Conservation (phyloP, 23 tunicate genomes). For the Ciona savignyi region DNA sequence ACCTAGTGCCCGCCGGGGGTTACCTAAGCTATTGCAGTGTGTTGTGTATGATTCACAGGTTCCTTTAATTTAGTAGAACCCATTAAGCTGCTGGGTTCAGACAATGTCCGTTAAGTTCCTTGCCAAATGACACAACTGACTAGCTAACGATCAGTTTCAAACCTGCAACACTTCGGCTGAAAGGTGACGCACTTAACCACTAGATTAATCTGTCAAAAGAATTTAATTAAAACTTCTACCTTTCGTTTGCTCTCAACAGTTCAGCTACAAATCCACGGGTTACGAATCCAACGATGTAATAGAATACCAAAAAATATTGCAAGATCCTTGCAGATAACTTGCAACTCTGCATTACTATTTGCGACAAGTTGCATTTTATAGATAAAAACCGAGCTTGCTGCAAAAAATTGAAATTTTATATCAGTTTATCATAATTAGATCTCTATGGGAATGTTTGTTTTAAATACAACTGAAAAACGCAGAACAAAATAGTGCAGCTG, state of each 20-base stretch:
- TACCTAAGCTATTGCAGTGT: too few species aligned
- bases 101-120: too few species aligned
- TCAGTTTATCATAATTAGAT: neutral
- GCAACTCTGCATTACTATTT: neutral
- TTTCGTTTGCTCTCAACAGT: slow-evolving; percentile 8
- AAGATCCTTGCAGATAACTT: neutral
- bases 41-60: too few species aligned
- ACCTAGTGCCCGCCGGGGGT: too few species aligned
- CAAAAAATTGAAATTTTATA: neutral
- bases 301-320: slow-evolving; percentile 26
- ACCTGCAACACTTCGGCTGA: too few species aligned
- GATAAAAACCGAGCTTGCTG: slow-evolving; percentile 41
- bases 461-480: neutral
- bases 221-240: slow-evolving; percentile 18
- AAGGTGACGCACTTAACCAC: too few species aligned
- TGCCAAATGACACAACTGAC: too few species aligned
- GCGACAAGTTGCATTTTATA: slow-evolving; percentile 50
- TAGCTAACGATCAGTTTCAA: too few species aligned
- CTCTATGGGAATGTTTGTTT: neutral
- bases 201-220: too few species aligned
- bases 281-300: slow-evolving; percentile 58
- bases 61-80: too few species aligned
- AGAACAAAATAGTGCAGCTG: too few species aligned
- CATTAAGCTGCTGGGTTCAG: too few species aligned
- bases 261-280: slow-evolving; percentile 27